Percentiles rank a stretch among this genome's conserved stretches.
Conservation (phyloP, 2,888 invertebrate species). For the Pristionchus maxplancki region DNA sequence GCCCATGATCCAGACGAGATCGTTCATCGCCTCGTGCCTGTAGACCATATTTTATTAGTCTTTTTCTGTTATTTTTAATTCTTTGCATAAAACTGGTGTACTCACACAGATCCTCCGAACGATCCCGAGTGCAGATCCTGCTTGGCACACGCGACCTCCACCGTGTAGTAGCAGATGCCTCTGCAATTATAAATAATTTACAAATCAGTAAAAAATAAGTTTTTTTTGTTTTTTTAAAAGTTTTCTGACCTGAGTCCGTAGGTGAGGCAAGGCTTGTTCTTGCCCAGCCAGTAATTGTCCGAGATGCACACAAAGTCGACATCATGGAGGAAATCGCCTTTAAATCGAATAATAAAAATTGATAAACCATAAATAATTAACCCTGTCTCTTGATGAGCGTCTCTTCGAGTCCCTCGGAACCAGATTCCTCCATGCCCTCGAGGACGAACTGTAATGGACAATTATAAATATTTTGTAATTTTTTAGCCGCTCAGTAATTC, state of each 20-base stretch:
- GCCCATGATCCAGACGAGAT: constrained; percentile 90
- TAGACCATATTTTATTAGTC: not conserved
- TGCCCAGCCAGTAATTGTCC: constrained; percentile 98
- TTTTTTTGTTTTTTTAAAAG: no score
- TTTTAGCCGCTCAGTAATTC: no score
- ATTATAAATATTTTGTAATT: no score
- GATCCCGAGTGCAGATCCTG: constrained; percentile 97
- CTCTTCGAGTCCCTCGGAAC: constrained; percentile 94
- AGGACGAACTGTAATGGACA: constrained; percentile 86
- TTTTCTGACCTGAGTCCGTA: constrained; percentile 91
- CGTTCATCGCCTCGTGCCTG: constrained; percentile 89
- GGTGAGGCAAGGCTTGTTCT: constrained; percentile 95
- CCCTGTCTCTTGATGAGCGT: constrained; percentile 83
- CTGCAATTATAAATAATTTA: no score
- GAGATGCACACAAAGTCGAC: constrained; percentile 97
- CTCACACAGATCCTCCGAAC: constrained; percentile 93
- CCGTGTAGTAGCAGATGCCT: constrained; percentile 88
- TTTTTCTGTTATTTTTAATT: no score
- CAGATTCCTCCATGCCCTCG: constrained; percentile 99
- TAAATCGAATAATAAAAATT: not conserved
- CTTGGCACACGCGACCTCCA: constrained; percentile 86
- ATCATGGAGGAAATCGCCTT: constrained; percentile 78
- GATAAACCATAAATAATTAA: not conserved
- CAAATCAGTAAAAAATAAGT: no score
- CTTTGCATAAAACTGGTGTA: constrained; percentile 66